Percentiles rank a stretch among this genome's conserved stretches.
Evolutionary conservation across 2,888 invertebrate species (phyloP).

Genomic region (Chrysolina oricalcia): DNA sequence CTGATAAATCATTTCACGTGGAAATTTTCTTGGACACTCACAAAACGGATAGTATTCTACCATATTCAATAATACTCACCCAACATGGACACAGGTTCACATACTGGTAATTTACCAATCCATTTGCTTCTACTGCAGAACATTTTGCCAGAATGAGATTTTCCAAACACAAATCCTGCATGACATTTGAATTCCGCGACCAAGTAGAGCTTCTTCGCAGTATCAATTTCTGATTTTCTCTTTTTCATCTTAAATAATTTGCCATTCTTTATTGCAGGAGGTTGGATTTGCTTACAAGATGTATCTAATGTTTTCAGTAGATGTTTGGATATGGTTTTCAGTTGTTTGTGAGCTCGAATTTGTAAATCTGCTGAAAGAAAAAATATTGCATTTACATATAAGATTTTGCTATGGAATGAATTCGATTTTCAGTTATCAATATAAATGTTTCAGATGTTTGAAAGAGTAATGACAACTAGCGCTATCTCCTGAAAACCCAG

Average conservation of each 20-base stretch:
- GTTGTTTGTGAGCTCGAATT: not conserved
- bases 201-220: constrained; percentile 72
- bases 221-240: constrained; percentile 52
- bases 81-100: constrained; percentile 59
- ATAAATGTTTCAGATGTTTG: too few relatives aligned
- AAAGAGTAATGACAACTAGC: too few relatives aligned
- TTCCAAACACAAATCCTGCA: constrained; percentile 73
- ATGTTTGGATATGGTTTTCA: constrained; percentile 40
- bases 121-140: constrained; percentile 76
- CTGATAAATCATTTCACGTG: too few relatives aligned
- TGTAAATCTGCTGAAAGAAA: constrained; percentile 16
- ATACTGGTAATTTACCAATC: constrained; percentile 75
- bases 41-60: too few relatives aligned
- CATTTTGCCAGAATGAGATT: constrained; percentile 71
- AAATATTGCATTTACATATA: not conserved
- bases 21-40: too few relatives aligned
- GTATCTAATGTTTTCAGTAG: constrained; percentile 46
- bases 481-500: too few relatives aligned
- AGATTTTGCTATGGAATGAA: too few relatives aligned
- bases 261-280: constrained; percentile 51
- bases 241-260: constrained; percentile 42
- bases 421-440: too few relatives aligned
- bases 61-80: not conserved
- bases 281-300: constrained; percentile 47
- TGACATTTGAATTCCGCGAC: constrained; percentile 76